phyloP scores from a whole-genome alignment of 2,888 invertebrate genomes.

The Apantesis nais region DNA sequence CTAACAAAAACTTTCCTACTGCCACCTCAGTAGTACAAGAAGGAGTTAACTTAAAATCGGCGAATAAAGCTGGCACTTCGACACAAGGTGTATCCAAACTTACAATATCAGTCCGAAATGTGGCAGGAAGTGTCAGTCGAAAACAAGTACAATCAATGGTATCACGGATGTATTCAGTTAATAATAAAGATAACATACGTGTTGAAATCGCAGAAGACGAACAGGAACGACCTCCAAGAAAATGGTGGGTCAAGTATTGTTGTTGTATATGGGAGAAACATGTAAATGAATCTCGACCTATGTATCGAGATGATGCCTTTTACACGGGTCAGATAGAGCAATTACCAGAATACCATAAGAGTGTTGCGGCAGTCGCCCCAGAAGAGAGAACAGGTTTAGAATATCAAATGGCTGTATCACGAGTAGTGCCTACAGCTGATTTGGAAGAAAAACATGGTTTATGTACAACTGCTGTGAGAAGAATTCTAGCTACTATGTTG shows the following conservation, averaged over 20 bases:
- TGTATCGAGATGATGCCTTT: slow-evolving; percentile 80
- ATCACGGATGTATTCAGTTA: slow-evolving; percentile 43
- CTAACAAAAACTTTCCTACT: slow-evolving; percentile 71
- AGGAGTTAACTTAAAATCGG: slow-evolving; percentile 11
- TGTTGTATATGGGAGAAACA: slow-evolving; percentile 69
- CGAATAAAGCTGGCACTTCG: slow-evolving; percentile 62
- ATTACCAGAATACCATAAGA: slow-evolving; percentile 73
- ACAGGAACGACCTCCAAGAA: slow-evolving; percentile 35
- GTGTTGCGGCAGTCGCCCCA: slow-evolving; percentile 56
- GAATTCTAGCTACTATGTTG: slow-evolving; percentile 79
- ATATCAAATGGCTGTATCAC: slow-evolving; percentile 78
- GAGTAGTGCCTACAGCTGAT: slow-evolving; percentile 72
- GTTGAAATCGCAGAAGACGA: background rate
- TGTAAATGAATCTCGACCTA: slow-evolving; percentile 68
- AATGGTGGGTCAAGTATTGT: slow-evolving; percentile 58
- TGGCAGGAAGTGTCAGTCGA: slow-evolving; percentile 63
- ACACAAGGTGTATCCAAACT: slow-evolving; percentile 61
- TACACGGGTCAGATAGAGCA: slow-evolving; percentile 70
- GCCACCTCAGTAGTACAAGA: slow-evolving; percentile 68
- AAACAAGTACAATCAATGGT: slow-evolving; percentile 72
- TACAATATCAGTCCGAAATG: slow-evolving; percentile 61
- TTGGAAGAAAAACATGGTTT: slow-evolving; percentile 69
- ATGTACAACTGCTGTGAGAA: slow-evolving; percentile 73
- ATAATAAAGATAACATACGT: slow-evolving; percentile 43
- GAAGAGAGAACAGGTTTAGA: slow-evolving; percentile 72